Conservation (phyloP, 1,140 invertebrate genomes). For the Cyclargus thomasi region DNA sequence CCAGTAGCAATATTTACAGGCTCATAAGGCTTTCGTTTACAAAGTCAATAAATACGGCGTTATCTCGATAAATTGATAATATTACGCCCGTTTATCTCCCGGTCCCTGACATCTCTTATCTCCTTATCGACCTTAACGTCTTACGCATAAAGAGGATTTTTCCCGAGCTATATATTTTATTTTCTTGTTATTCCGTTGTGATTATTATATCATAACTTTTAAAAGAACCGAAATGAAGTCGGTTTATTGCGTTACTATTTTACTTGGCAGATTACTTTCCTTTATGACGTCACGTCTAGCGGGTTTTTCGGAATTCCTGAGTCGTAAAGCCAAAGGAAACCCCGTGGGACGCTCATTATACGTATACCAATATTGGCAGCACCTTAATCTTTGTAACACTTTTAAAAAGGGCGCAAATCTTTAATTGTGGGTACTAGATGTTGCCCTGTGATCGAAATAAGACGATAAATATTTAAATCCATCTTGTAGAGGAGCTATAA, state of each 20-base stretch:
- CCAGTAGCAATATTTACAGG: not conserved
- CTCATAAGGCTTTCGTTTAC: conserved; percentile 14
- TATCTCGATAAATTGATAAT: conserved; percentile 22
- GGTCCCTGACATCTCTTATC: conserved; percentile 15
- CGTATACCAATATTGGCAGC: not conserved
- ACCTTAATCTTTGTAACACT: not conserved
- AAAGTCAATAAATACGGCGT: conserved; percentile 19
- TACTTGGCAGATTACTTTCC: not conserved
- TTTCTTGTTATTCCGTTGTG: conserved; percentile 2
- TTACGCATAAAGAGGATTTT: conserved; percentile 8
- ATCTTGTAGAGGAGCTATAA: too few species aligned
- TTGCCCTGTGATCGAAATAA: too few species aligned
- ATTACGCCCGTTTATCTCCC: conserved; percentile 19
- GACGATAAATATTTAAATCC: too few species aligned
- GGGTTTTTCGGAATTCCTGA: not conserved
- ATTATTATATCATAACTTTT: conserved; percentile 14
- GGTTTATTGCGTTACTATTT: not conserved
- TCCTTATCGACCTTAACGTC: conserved; percentile 8
- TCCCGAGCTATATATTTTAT: not conserved
- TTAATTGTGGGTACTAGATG: too few species aligned
- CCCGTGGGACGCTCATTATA: not conserved
- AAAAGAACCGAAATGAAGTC: not conserved
- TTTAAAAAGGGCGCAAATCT: too few species aligned
- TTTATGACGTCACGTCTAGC: not conserved
- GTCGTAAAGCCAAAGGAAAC: not conserved